Base-by-base conservation (phyloP, 2,113 vertebrate species). In the Neodontobutis hainanensis region DNA sequence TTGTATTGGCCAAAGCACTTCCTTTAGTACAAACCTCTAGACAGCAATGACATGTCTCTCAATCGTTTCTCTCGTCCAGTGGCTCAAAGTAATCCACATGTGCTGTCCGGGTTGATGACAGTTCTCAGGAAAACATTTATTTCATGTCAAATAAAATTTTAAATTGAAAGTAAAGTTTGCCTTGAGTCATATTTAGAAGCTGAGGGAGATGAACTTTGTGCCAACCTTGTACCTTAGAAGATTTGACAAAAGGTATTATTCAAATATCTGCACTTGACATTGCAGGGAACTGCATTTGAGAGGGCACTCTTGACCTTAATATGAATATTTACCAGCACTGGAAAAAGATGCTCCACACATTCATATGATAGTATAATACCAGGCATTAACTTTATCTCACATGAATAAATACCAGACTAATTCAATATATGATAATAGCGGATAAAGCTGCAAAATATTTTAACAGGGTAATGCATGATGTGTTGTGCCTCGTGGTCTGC, bases 211-310 rank as follows among this genome's bases (percentile, higher is more conserved):
- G 65, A 80, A 56, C 53, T 58, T 49, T 0, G 19, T 32, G 65
- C 43, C 57, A 3, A 11, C 40, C 53, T 48, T 12, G 2, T 11
- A 2, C 42, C 38, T 35, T 61, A 4, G 12, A 64, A 7, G 71
- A 74, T 76, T 76, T 62, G 44, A 53, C 59, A 68, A n/a, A 45
- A 35, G 11, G 47, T 53, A 68, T 56, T 67, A 72, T 79, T 84
- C 55, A 83, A 71, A 84, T 60, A 10, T 65, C 58, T 60, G 36
- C 27, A 60, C 57, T 45, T 51, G n/a, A 69, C 57, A 46, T 40
- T 1, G 43, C 45, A 84, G 61, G 65, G 74, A 80, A 59, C 56
- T 34, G 44, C 53, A 49, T 70, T 46, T 4, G 58, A 48, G 58
- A 48, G 50, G 56, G 5, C 38, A 38, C 43, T 36, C 50, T 48